Percentiles rank a stretch among this genome's conserved stretches.
Evolutionary conservation across 1,140 invertebrate genomes (phyloP).

Genomic region (Dysdera silvatica): DNA sequence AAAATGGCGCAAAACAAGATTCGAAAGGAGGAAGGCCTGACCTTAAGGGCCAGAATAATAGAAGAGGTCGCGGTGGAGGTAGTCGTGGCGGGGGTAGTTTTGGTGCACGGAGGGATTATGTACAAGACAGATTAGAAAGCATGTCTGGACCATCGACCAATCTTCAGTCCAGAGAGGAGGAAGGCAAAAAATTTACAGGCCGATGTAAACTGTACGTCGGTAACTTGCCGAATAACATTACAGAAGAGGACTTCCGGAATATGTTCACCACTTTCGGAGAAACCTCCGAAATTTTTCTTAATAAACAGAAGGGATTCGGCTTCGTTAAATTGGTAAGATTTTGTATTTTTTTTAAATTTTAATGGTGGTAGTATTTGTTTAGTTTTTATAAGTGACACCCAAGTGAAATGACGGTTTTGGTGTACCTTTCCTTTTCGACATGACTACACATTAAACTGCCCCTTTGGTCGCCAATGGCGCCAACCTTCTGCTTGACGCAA

Average conservation of each 20-base stretch:
- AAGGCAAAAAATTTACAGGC: slow-evolving; percentile 70
- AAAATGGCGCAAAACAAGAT: no score
- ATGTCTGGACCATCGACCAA: slow-evolving; percentile 35
- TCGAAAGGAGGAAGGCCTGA: no score
- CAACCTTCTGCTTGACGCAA: no score
- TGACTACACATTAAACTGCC: not conserved
- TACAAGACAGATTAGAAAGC: slow-evolving; percentile 26
- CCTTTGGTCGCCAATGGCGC: no score
- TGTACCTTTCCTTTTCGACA: no score
- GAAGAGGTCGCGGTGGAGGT: not conserved
- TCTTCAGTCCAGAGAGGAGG: slow-evolving; percentile 45
- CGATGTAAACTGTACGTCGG: slow-evolving; percentile 90
- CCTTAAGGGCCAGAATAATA: not conserved
- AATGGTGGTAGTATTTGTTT: not conserved
- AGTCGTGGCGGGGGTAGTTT: slow-evolving; percentile 2
- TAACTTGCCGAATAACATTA: slow-evolving; percentile 73
- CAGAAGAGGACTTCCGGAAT: slow-evolving; percentile 50
- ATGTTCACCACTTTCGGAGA: slow-evolving; percentile 48
- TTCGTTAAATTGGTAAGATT: slow-evolving; percentile 80
- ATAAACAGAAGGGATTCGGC: slow-evolving; percentile 93
- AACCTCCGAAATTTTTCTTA: slow-evolving; percentile 80
- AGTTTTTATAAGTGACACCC: no score
- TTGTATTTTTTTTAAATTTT: not conserved
- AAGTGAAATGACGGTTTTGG: no score
- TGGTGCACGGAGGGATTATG: slow-evolving; percentile 18